A percentile compares a stretch with the other conserved stretches of the same genome.
Conservation (phyloP, 2,888 invertebrate genomes). For the Thysanoteuthis rhombus region DNA sequence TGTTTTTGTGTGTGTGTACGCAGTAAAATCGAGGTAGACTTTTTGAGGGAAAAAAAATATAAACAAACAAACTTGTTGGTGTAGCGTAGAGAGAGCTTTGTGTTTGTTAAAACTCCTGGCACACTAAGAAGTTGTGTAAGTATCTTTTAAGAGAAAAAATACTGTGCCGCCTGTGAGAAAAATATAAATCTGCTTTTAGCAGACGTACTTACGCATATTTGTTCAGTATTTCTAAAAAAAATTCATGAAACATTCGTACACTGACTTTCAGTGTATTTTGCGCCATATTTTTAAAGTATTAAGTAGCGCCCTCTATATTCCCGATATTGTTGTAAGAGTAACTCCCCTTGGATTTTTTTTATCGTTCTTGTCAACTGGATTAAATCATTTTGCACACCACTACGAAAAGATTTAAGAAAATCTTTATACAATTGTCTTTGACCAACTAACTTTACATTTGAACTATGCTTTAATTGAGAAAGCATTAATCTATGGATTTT, state of each 20-base stretch:
- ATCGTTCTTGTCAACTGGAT: too few species aligned
- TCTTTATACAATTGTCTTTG: too few species aligned
- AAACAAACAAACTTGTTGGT: background rate
- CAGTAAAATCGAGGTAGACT: background rate
- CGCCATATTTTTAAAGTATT: background rate
- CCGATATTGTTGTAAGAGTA: background rate
- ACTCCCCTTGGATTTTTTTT: background rate
- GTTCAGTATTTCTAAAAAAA: background rate
- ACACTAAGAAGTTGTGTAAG: background rate
- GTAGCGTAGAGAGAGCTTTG: background rate
- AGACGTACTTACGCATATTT: background rate
- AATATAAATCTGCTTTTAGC: background rate
- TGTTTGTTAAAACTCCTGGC: background rate
- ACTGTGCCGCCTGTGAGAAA: background rate
- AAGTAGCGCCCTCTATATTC: background rate
- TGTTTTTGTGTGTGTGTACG: too few species aligned
- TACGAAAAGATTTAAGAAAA: too few species aligned
- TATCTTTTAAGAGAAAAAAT: background rate
- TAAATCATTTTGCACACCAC: too few species aligned
- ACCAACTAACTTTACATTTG: too few species aligned
- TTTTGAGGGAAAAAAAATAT: background rate
- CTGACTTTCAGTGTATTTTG: background rate
- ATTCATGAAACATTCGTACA: background rate
- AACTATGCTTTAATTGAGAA: too few species aligned
- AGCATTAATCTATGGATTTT: too few species aligned